phyloP scores from a whole-genome alignment of 1,140 invertebrate species.

The Sinella curviseta region DNA sequence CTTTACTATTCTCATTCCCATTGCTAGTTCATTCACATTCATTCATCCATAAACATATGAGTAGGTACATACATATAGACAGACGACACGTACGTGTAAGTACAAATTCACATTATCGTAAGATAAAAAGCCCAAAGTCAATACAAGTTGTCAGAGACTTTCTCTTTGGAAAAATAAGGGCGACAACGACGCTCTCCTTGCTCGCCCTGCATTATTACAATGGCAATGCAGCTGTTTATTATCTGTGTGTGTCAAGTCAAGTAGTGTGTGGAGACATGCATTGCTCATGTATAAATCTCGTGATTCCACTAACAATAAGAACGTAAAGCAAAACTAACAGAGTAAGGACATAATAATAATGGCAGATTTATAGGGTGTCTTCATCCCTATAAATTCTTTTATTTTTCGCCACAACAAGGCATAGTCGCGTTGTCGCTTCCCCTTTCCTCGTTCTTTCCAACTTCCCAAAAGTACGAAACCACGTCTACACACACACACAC shows the following conservation, averaged over 20 bases:
- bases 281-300: not conserved
- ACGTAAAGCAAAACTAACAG: not conserved
- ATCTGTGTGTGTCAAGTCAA: no score
- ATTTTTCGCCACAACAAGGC: not conserved
- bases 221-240: no score
- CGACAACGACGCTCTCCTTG: not conserved
- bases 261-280: not conserved
- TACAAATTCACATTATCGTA: not conserved
- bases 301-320: not conserved
- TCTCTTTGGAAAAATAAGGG: not conserved
- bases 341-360: not conserved
- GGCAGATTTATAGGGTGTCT: not conserved
- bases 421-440: not conserved
- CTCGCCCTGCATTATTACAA: not conserved
- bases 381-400: not conserved
- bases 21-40: not conserved
- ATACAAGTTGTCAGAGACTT: not conserved
- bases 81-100: no score
- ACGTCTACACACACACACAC: no score
- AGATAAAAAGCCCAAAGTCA: conserved; percentile 13
- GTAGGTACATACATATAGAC: not conserved
- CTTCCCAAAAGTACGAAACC: no score
- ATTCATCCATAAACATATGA: not conserved
- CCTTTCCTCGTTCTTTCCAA: not conserved
- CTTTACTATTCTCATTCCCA: not conserved